phyloP scores from a whole-genome alignment of 1,140 invertebrate species.

The Aphaenogaster ashmeadi region DNA sequence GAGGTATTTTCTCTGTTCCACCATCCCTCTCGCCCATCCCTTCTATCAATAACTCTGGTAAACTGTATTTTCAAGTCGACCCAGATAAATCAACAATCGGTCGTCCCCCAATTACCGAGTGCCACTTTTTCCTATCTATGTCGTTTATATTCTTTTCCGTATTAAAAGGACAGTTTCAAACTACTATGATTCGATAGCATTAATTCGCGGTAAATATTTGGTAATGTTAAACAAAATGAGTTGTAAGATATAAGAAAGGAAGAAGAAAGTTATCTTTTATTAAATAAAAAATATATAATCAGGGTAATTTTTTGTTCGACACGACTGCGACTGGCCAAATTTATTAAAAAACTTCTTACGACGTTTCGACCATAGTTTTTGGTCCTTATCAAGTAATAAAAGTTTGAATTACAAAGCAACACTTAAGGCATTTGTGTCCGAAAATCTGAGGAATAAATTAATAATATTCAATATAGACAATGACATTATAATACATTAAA shows the following conservation, averaged over 20 bases:
- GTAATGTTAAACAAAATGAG: slow-evolving; percentile 2
- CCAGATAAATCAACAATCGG: slow-evolving; percentile 72
- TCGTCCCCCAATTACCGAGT: slow-evolving; percentile 51
- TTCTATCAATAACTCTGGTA: slow-evolving; percentile 43
- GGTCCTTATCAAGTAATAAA: too few species aligned
- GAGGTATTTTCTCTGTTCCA: slow-evolving; percentile 47
- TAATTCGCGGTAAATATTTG: not conserved
- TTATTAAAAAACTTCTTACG: too few species aligned
- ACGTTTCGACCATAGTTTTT: too few species aligned
- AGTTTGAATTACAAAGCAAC: too few species aligned
- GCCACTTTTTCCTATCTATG: slow-evolving; percentile 36
- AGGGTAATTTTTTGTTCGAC: too few species aligned
- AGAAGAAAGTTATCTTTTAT: not conserved
- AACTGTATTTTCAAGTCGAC: slow-evolving; percentile 67
- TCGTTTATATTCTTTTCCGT: slow-evolving; percentile 23
- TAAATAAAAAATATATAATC: not conserved
- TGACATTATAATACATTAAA: too few species aligned
- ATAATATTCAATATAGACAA: too few species aligned
- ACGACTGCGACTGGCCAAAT: too few species aligned
- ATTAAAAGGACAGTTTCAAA: not conserved
- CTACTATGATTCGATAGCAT: not conserved
- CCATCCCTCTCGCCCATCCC: slow-evolving; percentile 31
- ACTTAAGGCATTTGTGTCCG: too few species aligned
- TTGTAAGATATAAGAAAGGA: not conserved
- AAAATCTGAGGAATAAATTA: too few species aligned